Base-by-base conservation (phyloP, 2,113 vertebrate species). In the Naja naja region DNA sequence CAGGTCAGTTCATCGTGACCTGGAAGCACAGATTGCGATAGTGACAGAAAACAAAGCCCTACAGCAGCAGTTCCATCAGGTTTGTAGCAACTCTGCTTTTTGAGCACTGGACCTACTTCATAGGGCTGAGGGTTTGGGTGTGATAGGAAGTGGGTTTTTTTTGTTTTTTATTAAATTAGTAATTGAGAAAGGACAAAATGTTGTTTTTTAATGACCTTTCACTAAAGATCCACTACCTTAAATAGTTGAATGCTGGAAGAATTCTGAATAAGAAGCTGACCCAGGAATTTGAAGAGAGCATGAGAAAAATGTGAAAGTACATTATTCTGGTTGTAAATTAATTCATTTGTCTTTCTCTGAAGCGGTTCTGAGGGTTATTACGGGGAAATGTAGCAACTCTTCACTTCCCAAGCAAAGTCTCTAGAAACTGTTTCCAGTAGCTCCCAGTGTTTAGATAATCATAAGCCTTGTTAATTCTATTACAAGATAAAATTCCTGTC, bases 11-110 rank as follows among this genome's bases (percentile, higher is more conserved):
- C 99, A 99, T 96, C 98, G 99, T 20, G 99, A 99, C 97, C 97
- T 99, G 96, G 99, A 99, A 97, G 98, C 99, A 91, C 99, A 99
- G 96, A 98, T 99, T 20, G 99, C 99, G 0, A 99, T 99, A 53
- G 98, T 99, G 95, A 99, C 99, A 0, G 98, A 99, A 93, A 99
- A 98, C 18, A 96, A 96, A 96, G 97, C 97, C 53, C 96, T 99
- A 95, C 99, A 99, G 98, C 97, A 97, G 95, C 98, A 99, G 94
- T 98, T 99, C 20, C 98, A 98, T 92, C 98, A 98, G 99, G 99
- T 99, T 45, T 90, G 98, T 25, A 6, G 20, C 49, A 34, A 60
- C 0, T 0, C 0, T 14, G 69, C 16, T 25, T 1, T 87, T 7
- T 4, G 47, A 5, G 0, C 10, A 34, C 69, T 56, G 55, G 16